phyloP scores from a whole-genome alignment of 2,113 vertebrate species.

The Naja naja region DNA sequence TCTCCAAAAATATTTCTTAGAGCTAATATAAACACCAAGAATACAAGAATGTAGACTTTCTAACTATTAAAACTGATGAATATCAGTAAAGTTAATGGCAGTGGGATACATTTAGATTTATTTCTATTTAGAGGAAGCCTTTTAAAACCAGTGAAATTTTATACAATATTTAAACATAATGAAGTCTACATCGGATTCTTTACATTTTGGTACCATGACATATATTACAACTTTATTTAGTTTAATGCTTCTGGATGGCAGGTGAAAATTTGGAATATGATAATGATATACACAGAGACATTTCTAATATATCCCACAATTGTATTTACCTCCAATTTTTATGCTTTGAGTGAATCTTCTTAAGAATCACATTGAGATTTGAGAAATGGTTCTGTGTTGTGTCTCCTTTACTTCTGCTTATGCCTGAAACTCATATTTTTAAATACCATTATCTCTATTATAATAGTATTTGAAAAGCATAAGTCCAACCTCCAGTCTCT shows the following conservation, averaged over 20 bases:
- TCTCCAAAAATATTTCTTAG: neutral
- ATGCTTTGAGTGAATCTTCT: neutral
- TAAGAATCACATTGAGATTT: neutral
- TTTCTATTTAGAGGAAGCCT: neutral
- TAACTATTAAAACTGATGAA: neutral
- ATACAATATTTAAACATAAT: neutral
- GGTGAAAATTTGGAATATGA: neutral
- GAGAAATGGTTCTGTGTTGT: neutral
- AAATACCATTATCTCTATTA: neutral
- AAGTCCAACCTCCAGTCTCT: neutral
- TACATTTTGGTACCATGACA: neutral
- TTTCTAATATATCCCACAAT: neutral
- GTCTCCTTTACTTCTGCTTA: neutral
- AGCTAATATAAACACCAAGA: neutral
- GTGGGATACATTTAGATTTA: neutral
- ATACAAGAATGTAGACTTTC: neutral
- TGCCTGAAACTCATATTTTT: neutral
- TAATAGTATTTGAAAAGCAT: neutral
- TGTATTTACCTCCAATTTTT: no score
- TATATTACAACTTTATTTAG: neutral
- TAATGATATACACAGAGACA: neutral
- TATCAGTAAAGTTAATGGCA: fast-evolving
- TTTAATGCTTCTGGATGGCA: neutral
- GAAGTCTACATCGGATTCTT: neutral
- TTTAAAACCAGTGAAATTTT: neutral